Conservation (phyloP, 2,888 invertebrate genomes). For the Sesia bembeciformis region DNA sequence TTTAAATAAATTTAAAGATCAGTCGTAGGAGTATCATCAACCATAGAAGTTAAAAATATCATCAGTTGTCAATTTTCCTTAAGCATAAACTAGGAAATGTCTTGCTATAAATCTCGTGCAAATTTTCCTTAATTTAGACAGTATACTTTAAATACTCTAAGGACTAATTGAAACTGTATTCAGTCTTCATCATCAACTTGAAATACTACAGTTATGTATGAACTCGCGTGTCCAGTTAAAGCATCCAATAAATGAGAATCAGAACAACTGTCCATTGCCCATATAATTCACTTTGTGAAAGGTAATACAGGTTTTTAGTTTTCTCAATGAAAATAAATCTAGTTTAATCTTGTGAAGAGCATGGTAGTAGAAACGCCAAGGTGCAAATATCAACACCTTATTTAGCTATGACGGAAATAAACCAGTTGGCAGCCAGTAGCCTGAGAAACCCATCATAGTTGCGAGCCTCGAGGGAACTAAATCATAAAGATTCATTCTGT, state of each 20-base stretch:
- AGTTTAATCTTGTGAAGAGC: conserved; percentile 21
- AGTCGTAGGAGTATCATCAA: too few relatives aligned
- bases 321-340: conserved; percentile 38
- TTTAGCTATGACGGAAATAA: conserved; percentile 57
- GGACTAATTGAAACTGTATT: not conserved
- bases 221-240: not conserved
- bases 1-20: too few relatives aligned
- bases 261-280: not conserved
- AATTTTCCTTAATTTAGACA: not conserved
- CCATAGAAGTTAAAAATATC: too few relatives aligned
- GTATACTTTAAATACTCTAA: not conserved
- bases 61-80: too few relatives aligned
- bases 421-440: conserved; percentile 55
- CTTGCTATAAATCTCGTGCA: not conserved
- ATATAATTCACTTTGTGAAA: not conserved
- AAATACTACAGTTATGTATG: conserved; percentile 2
- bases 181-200: not conserved
- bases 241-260: not conserved
- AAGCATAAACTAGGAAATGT: not conserved
- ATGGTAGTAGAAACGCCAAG: conserved; percentile 39
- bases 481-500: conserved; percentile 60
- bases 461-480: conserved; percentile 34
- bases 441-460: conserved; percentile 55
- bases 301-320: not conserved
- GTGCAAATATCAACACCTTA: conserved; percentile 60